Base-by-base conservation (phyloP, 2,888 invertebrate species). In the Pherbina coryleti region DNA sequence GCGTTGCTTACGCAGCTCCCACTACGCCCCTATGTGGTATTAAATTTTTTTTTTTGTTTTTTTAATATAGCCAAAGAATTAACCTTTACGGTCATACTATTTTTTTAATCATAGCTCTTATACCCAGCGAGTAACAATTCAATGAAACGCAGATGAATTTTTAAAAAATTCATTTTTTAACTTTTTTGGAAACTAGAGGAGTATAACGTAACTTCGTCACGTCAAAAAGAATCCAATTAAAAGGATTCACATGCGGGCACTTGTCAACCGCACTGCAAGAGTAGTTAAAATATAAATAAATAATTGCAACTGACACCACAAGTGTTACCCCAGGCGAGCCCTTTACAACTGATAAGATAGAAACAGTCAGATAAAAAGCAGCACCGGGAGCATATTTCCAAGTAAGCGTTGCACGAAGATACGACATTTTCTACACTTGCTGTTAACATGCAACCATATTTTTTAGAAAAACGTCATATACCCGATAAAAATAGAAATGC, bases 181-280 rank as follows among this genome's bases (percentile, higher is more conserved):
- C n/a, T n/a, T n/a, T n/a, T n/a, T n/a, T n/a, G n/a, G n/a, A n/a
- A n/a, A n/a, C n/a, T n/a, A n/a, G n/a, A n/a, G n/a, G n/a, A n/a
- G n/a, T n/a, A n/a, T n/a, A n/a, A n/a, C n/a, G n/a, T n/a, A n/a
- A n/a, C n/a, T n/a, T n/a, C n/a, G n/a, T n/a, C n/a, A n/a, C n/a
- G n/a, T n/a, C n/a, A n/a, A n/a, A n/a, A n/a, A n/a, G n/a, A n/a
- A n/a, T n/a, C 64, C 28, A 9, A 11, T 19, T 25, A 22, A 19
- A 60, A 31, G 31, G n/a, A 64, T 34, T 31, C 31, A 55, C 57
- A 77, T 79, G 80, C 73, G 76, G 78, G 78, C 51, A 72, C 55
- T 74, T 80, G 75, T 78, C 80, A 80, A 78, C 78, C 76, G 25
- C 76, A 78, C 80, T 67, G 53, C 53, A 64, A 66, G 79, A 76